phyloP scores from a whole-genome alignment of 2,113 vertebrate species.

The Anser cygnoides region DNA sequence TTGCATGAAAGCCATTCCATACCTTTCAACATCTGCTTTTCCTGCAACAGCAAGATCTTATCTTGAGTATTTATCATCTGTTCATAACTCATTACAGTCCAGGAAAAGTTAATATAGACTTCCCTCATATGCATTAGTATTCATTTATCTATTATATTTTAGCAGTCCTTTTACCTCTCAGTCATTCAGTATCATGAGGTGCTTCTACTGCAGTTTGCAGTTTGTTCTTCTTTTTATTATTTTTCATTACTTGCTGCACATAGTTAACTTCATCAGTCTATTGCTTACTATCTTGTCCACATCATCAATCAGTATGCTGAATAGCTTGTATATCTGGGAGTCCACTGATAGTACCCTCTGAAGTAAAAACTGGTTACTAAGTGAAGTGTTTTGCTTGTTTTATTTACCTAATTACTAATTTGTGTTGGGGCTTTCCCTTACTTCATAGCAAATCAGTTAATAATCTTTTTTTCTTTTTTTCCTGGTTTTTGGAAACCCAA shows the following conservation, averaged over 20 bases:
- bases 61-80: neutral
- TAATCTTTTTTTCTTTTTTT: neutral
- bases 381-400: neutral
- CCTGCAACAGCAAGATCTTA: neutral
- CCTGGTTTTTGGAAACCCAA: neutral
- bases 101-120: neutral
- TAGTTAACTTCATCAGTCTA: neutral
- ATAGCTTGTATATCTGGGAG: neutral
- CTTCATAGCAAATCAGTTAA: neutral
- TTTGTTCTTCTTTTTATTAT: neutral
- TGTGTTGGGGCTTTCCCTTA: neutral
- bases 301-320: neutral
- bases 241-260: neutral
- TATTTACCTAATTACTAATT: neutral
- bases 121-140: neutral
- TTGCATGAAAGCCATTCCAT: neutral
- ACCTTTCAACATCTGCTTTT: neutral
- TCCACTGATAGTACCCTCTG: neutral
- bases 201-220: neutral
- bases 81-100: neutral
- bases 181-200: neutral
- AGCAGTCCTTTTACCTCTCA: neutral
- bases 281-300: neutral
- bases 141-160: neutral
- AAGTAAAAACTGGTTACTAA: neutral